A percentile compares a stretch with the other conserved stretches of the same genome.
Conservation (phyloP, 2,797 vertebrate species). For the Hirundo rustica region DNA sequence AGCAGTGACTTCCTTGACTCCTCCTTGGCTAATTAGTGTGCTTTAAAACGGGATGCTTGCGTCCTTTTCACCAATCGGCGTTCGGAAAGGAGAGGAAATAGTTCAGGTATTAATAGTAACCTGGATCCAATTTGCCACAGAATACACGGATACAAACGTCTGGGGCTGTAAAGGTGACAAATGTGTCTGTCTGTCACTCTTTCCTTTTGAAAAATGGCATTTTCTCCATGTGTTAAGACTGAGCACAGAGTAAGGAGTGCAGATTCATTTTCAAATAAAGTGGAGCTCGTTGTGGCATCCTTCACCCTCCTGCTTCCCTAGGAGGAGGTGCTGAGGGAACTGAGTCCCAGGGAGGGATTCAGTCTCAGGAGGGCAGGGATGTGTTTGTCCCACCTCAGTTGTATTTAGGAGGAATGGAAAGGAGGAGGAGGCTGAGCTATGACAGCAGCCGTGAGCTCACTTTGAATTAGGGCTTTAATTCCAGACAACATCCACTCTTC, state of each 20-base stretch:
- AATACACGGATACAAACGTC: background rate
- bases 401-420: background rate
- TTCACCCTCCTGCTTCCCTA: background rate
- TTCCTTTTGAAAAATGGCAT: background rate
- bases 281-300: accelerated
- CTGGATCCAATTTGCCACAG: constrained; percentile 19
- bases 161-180: background rate
- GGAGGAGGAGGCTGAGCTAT: background rate
- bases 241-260: background rate
- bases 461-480: background rate
- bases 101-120: constrained; percentile 60
- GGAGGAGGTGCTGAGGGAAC: background rate
- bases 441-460: background rate
- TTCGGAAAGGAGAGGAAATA: constrained; percentile 18
- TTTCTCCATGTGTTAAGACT: background rate
- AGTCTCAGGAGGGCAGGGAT: background rate
- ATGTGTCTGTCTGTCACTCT: background rate
- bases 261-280: background rate
- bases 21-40: background rate
- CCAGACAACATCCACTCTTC: background rate
- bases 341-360: background rate
- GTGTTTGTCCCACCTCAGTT: background rate
- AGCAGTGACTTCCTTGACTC: background rate
- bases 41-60: constrained; percentile 18
- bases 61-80: constrained; percentile 12